These are phyloP conservation scores for Sinohyriopsis cumingii DNA, from an alignment of 2,888 invertebrate species.

Conservation along the genomic window DNA sequence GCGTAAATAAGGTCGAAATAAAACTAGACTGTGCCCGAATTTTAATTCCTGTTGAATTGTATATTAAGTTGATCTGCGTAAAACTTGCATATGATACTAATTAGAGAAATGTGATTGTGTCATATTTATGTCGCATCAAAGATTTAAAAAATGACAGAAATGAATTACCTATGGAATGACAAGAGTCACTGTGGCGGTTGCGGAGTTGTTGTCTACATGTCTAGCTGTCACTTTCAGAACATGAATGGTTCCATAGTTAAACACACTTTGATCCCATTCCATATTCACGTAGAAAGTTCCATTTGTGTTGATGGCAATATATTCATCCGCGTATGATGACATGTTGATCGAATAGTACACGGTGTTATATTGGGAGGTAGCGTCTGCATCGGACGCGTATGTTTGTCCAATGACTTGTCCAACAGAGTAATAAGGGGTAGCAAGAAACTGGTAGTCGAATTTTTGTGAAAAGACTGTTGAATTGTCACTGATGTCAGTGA, in stretches of 20 bases:
- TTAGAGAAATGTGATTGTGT: too few relatives aligned
- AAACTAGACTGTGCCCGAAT: too few relatives aligned
- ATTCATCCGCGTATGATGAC: not conserved
- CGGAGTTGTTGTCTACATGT: conserved; percentile 14
- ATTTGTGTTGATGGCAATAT: too few relatives aligned
- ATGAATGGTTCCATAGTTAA: conserved; percentile 19
- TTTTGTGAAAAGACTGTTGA: conserved; percentile 26
- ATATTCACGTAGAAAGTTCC: conserved; percentile 27
- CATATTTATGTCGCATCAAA: too few relatives aligned
- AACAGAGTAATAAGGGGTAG: conserved; percentile 19
- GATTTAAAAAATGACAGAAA: too few relatives aligned
- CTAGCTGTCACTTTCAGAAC: conserved; percentile 18
- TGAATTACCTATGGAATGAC: conserved; percentile 25
- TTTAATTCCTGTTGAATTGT: too few relatives aligned
- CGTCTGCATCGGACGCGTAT: conserved; percentile 18
- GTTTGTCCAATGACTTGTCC: conserved; percentile 31
- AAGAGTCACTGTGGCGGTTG: conserved; percentile 26
- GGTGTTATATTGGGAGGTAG: conserved; percentile 8
- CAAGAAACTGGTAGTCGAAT: conserved; percentile 28
- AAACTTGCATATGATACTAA: too few relatives aligned
- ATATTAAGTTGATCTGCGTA: too few relatives aligned
- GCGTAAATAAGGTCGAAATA: too few relatives aligned
- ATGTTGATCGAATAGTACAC: conserved; percentile 25
- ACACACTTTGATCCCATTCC: conserved; percentile 22
- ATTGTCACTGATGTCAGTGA: conserved; percentile 36